Conservation (phyloP, 1,140 invertebrate genomes). For the Hestina assimilis region DNA sequence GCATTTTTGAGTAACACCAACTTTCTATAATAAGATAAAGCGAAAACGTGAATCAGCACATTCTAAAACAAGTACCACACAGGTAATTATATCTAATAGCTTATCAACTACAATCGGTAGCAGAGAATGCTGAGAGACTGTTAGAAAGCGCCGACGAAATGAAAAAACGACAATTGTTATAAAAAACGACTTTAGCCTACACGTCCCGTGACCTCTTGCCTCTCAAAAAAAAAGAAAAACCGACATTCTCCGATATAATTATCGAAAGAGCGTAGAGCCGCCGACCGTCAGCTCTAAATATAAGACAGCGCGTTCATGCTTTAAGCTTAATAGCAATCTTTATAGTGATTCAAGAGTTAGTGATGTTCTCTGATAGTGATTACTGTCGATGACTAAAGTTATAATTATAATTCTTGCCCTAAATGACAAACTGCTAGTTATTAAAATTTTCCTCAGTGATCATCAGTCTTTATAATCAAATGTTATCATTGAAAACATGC, state of each 20-base stretch:
- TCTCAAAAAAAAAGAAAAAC: conserved; percentile 51
- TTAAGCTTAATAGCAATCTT: conserved; percentile 74
- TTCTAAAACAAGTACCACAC: conserved; percentile 22
- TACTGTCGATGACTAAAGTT: conserved; percentile 61
- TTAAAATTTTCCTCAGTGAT: too few species aligned
- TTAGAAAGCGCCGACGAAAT: conserved; percentile 50
- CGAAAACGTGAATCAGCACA: conserved; percentile 27
- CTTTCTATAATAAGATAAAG: conserved; percentile 18
- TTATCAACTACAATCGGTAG: conserved; percentile 27
- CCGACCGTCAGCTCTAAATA: conserved; percentile 63
- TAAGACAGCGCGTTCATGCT: conserved; percentile 51
- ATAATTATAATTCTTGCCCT: conserved; percentile 33
- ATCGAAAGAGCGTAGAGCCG: conserved; percentile 43
- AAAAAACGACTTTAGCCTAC: conserved; percentile 19
- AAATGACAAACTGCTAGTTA: too few species aligned
- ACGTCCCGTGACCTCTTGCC: conserved; percentile 53
- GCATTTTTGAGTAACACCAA: neutral
- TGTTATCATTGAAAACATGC: too few species aligned
- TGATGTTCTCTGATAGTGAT: conserved; percentile 32
- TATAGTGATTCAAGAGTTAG: conserved; percentile 64
- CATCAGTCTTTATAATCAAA: too few species aligned
- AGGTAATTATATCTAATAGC: conserved; percentile 27
- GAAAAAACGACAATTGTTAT: conserved; percentile 55
- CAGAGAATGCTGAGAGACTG: conserved; percentile 22
- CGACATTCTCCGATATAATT: conserved; percentile 38